phyloP scores from a whole-genome alignment of 2,797 vertebrate species.

The Urocyon cinereoargenteus region DNA sequence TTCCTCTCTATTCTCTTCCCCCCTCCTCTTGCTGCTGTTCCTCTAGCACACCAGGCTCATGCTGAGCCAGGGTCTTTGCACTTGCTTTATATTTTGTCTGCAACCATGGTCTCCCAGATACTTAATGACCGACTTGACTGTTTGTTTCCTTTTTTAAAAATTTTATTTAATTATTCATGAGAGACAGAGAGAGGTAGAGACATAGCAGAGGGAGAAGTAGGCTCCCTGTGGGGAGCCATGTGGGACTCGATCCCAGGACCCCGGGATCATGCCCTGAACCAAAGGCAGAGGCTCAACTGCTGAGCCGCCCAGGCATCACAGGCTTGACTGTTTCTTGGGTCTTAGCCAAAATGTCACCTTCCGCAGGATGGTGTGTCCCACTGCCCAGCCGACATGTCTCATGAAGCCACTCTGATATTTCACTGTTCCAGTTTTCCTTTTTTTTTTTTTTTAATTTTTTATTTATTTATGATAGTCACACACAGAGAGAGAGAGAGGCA shows the following conservation, averaged over 20 bases:
- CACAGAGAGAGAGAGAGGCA: too few relatives aligned
- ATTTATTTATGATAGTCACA: too few relatives aligned
- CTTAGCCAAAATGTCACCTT: neutral
- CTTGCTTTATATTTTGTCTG: neutral
- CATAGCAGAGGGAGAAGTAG: too few relatives aligned
- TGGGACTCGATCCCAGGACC: too few relatives aligned
- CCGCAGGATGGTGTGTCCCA: neutral
- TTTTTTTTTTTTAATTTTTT: too few relatives aligned
- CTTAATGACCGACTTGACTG: neutral
- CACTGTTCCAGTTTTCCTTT: neutral
- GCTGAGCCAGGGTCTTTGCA: conserved; percentile 30
- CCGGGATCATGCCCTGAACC: too few relatives aligned
- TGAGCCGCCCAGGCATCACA: too few relatives aligned
- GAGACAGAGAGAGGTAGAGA: too few relatives aligned
- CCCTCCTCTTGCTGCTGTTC: neutral
- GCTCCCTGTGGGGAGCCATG: too few relatives aligned
- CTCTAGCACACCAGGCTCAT: neutral
- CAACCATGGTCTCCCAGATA: neutral
- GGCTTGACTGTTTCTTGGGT: neutral
- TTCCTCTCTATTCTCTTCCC: neutral
- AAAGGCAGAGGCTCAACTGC: too few relatives aligned
- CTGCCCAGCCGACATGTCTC: neutral
- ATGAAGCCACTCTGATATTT: neutral
- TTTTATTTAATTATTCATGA: too few relatives aligned
- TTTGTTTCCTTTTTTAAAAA: neutral